Evolutionary conservation across 2,888 invertebrate species (phyloP).

Genomic region (Temnothorax rugatulus): DNA sequence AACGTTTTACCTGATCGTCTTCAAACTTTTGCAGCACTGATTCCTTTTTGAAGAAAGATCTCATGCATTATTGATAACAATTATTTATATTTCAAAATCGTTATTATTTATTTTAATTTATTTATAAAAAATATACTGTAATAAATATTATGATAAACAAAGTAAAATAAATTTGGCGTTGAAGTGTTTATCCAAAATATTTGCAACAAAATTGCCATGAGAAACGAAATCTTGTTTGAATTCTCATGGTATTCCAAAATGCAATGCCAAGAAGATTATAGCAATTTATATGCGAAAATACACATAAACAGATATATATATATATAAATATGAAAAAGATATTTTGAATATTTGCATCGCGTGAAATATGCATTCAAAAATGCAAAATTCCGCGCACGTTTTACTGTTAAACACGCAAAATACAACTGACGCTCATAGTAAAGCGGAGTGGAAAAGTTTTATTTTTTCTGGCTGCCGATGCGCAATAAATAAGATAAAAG

Average conservation of each 20-base stretch:
- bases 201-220: background rate
- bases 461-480: background rate
- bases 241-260: background rate
- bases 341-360: conserved; percentile 6
- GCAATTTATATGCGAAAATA: background rate
- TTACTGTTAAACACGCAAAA: background rate
- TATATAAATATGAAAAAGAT: background rate
- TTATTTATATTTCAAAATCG: background rate
- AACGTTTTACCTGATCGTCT: background rate
- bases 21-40: background rate
- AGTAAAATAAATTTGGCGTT: background rate
- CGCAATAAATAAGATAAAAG: background rate
- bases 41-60: background rate
- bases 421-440: background rate
- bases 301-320: background rate
- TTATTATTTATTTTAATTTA: background rate
- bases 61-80: background rate
- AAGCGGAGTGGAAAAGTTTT: background rate
- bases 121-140: background rate
- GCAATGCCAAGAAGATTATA: background rate
- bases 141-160: background rate
- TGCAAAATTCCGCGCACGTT: conserved; percentile 7
- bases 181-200: background rate
- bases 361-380: conserved; percentile 6
- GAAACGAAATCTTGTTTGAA: conserved; percentile 18